These are phyloP conservation scores for Nematostella vectensis DNA, from an alignment of 92 coral and sea anemone genomes.

Conservation along the genomic window DNA sequence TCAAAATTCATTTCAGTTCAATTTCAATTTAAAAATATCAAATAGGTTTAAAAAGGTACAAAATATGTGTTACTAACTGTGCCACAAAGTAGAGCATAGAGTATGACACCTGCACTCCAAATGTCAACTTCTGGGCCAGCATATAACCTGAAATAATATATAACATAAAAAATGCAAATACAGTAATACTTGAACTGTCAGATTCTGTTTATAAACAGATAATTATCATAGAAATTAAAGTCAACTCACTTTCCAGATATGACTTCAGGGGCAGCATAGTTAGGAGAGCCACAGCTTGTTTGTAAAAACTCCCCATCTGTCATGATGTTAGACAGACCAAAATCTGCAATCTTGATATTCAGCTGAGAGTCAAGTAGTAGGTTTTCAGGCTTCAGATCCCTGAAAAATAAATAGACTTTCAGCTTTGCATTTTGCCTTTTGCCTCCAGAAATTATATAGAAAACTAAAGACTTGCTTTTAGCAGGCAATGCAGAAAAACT, in stretches of 20 bases:
- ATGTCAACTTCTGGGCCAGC: conserved; percentile 98
- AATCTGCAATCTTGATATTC: conserved; percentile 93
- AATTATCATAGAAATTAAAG: neutral
- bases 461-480: too few relatives aligned
- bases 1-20: too few relatives aligned
- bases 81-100: conserved; percentile 92
- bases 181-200: too few relatives aligned
- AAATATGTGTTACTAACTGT: conserved; percentile 84
- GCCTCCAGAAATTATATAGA: too few relatives aligned
- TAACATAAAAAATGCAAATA: neutral
- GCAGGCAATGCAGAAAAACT: too few relatives aligned
- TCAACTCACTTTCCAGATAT: conserved; percentile 96
- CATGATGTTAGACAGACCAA: conserved; percentile 96
- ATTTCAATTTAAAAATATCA: too few relatives aligned
- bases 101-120: conserved; percentile 97
- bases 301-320: conserved; percentile 94
- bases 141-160: conserved; percentile 58
- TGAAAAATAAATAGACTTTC: conserved; percentile 4
- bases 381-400: conserved; percentile 96
- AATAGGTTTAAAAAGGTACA: too few relatives aligned
- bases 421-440: neutral
- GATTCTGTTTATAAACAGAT: too few relatives aligned
- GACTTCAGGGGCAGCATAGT: conserved; percentile 98
- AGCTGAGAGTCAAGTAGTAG: conserved; percentile 68
- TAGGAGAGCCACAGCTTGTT: conserved; percentile 98